Evolutionary conservation across 37 sponge, comb jelly and placozoan genomes (phyloP).

Genomic region (Cliona cf. orientalis): DNA sequence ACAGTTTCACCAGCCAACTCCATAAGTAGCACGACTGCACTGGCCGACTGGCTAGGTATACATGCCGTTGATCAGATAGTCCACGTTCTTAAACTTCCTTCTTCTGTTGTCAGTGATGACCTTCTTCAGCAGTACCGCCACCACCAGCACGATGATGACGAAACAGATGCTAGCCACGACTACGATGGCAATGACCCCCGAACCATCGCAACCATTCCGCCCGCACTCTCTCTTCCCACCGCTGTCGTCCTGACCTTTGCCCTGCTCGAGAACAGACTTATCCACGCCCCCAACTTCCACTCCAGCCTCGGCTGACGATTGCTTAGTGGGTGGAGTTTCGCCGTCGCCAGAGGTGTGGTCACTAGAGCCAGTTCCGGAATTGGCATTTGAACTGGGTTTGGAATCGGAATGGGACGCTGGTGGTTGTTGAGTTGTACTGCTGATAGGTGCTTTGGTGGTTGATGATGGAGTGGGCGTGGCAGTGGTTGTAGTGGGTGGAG

Average conservation of each 20-base stretch:
- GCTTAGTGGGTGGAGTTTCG: not conserved
- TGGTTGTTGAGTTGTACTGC: no score
- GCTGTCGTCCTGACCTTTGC: not conserved
- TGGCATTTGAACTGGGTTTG: no score
- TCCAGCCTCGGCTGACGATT: no score
- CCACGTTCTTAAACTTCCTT: constrained; percentile 66
- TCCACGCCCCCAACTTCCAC: no score
- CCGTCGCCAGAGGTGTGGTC: no score
- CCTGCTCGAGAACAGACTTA: not conserved
- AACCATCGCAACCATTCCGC: constrained; percentile 28
- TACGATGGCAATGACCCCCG: constrained; percentile 44
- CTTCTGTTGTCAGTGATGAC: constrained; percentile 10
- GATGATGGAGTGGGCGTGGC: no score
- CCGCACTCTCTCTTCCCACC: not conserved
- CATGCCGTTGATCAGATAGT: constrained; percentile 90
- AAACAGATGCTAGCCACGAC: constrained; percentile 45
- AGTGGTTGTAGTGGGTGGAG: no score
- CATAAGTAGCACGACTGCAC: no score
- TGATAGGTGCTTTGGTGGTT: no score
- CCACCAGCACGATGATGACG: constrained; percentile 39
- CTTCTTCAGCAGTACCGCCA: constrained; percentile 27
- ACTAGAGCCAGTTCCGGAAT: no score
- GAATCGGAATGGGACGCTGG: no score
- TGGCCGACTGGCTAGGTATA: constrained; percentile 72
- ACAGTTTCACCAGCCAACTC: no score